Evolutionary conservation across 1,140 invertebrate species (phyloP).

Genomic region (Sarcophaga peregrina): DNA sequence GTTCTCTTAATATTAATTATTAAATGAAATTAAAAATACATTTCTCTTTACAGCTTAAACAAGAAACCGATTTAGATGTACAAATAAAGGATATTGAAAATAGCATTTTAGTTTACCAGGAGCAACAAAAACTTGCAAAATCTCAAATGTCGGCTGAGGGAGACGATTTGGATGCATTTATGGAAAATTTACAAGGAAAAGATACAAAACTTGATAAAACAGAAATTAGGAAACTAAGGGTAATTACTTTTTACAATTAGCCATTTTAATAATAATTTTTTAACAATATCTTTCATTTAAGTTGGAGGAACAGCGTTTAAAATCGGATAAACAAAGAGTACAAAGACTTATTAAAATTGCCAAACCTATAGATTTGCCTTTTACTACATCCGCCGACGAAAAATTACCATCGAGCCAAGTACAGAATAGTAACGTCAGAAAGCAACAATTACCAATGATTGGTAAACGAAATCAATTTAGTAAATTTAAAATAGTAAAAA

Average conservation of each 20-base stretch:
- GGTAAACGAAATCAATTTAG: conserved; percentile 64
- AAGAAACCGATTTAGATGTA: conserved; percentile 72
- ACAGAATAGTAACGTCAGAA: neutral
- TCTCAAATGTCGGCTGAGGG: conserved; percentile 57
- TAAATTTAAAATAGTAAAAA: conserved; percentile 59
- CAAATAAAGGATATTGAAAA: conserved; percentile 73
- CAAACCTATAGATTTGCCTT: conserved; percentile 75
- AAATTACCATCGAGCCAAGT: conserved; percentile 54
- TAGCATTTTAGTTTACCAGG: conserved; percentile 69
- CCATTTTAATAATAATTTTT: neutral
- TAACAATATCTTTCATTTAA: conserved; percentile 52
- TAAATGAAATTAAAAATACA: too few relatives aligned
- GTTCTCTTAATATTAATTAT: too few relatives aligned
- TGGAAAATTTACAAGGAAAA: conserved; percentile 71
- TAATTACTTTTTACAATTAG: conserved; percentile 48
- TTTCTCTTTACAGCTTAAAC: conserved; percentile 72
- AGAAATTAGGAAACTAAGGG: conserved; percentile 68
- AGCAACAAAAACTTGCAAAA: conserved; percentile 54
- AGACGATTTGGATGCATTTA: conserved; percentile 79
- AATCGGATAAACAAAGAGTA: conserved; percentile 76
- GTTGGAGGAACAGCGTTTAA: conserved; percentile 76
- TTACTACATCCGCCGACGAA: conserved; percentile 33
- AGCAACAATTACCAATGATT: conserved; percentile 62
- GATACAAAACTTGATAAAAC: conserved; percentile 68
- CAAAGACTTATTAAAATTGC: conserved; percentile 82